Conservation (phyloP, 2,888 invertebrate species). For the Lycaena phlaeas region DNA sequence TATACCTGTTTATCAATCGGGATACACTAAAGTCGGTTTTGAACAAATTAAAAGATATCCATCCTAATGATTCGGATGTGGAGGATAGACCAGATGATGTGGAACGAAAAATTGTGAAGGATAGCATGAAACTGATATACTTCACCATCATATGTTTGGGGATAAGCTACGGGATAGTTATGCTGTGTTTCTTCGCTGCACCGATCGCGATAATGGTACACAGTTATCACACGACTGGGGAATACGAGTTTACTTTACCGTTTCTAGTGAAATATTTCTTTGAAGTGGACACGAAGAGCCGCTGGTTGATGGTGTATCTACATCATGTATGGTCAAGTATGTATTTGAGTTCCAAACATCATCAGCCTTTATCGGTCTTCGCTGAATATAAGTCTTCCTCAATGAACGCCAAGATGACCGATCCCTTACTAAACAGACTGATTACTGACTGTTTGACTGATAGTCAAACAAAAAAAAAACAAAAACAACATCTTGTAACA, state of each 20-base stretch:
- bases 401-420: too few relatives aligned
- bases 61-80: too few relatives aligned
- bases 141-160: slow-evolving; percentile 25
- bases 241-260: slow-evolving; percentile 31
- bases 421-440: too few relatives aligned
- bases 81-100: background rate
- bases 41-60: background rate
- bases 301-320: slow-evolving; percentile 37
- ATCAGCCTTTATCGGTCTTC: too few relatives aligned
- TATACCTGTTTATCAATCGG: background rate
- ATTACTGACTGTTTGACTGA: too few relatives aligned
- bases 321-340: slow-evolving; percentile 44
- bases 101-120: slow-evolving; percentile 22
- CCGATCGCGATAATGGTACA: slow-evolving; percentile 34
- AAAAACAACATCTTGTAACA: too few relatives aligned
- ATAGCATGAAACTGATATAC: slow-evolving; percentile 29
- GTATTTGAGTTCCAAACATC: slow-evolving; percentile 22
- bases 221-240: slow-evolving; percentile 28
- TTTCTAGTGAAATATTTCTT: slow-evolving; percentile 40
- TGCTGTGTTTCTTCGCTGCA: slow-evolving; percentile 30
- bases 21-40: background rate
- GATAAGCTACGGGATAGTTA: slow-evolving; percentile 24
- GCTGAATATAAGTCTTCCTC: too few relatives aligned
- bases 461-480: too few relatives aligned
- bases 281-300: slow-evolving; percentile 27